A percentile compares a stretch with the other conserved stretches of the same genome.
Evolutionary conservation across 2,888 invertebrate genomes (phyloP).

Genomic region (Lucinisca nassula): DNA sequence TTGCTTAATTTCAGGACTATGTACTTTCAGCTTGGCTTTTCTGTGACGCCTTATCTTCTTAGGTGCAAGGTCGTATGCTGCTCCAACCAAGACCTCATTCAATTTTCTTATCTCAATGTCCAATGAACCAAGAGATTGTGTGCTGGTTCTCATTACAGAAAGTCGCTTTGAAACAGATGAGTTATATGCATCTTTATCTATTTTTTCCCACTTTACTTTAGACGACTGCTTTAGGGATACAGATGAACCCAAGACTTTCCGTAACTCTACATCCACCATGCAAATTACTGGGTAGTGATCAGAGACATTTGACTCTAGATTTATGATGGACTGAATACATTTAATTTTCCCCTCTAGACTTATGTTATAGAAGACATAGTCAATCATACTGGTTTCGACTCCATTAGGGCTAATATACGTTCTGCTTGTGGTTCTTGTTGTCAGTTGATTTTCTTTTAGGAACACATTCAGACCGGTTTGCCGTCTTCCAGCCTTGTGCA

Average conservation of each 20-base stretch:
- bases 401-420: not conserved
- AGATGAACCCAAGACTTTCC: not conserved
- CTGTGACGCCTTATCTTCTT: not conserved
- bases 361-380: not conserved
- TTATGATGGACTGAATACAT: not conserved
- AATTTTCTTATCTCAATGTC: not conserved
- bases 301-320: not conserved
- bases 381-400: not conserved
- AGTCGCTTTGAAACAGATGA: not conserved
- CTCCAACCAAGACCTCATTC: not conserved
- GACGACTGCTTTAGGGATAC: not conserved
- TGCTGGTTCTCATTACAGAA: not conserved
- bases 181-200: not conserved
- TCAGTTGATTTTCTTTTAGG: not conserved
- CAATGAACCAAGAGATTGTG: not conserved
- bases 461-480: not conserved
- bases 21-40: not conserved
- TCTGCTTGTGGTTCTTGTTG: not conserved
- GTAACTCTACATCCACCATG: not conserved
- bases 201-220: not conserved
- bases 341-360: not conserved
- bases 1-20: not conserved
- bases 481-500: not conserved
- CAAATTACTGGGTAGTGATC: not conserved
- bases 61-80: not conserved